phyloP scores from a whole-genome alignment of 2,888 invertebrate species.

The Cerastis leucographa region DNA sequence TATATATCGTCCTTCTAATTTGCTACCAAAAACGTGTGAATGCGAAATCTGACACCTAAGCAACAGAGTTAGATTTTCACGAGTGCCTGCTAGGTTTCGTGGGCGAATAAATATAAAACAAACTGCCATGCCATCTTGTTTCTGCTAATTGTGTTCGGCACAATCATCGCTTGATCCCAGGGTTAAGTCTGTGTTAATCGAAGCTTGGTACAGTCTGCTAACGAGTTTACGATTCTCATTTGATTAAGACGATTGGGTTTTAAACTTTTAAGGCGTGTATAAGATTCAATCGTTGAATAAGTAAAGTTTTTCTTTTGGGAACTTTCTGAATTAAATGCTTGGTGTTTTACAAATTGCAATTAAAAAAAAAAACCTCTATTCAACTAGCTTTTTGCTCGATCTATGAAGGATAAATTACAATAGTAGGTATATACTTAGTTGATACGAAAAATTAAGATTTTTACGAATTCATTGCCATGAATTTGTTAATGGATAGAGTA shows the following conservation, averaged over 20 bases:
- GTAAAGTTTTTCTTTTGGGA: not conserved
- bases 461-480: not conserved
- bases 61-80: constrained; percentile 55
- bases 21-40: constrained; percentile 45
- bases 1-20: constrained; percentile 44
- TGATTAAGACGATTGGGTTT: constrained; percentile 68
- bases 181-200: constrained; percentile 54
- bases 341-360: not conserved
- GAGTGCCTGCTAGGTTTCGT: constrained; percentile 50
- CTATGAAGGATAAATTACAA: not conserved
- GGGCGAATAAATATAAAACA: constrained; percentile 41
- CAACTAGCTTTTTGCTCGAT: not conserved
- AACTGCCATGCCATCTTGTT: constrained; percentile 22
- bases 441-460: not conserved
- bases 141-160: constrained; percentile 50
- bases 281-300: not conserved
- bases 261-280: not conserved
- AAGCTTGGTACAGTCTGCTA: constrained; percentile 43
- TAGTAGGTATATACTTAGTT: not conserved
- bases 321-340: not conserved
- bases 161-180: constrained; percentile 38
- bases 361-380: not conserved
- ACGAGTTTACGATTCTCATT: constrained; percentile 69
- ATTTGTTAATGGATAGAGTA: too few relatives aligned
- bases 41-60: constrained; percentile 50